A percentile compares a stretch with the other conserved stretches of the same genome.
phyloP scores from a whole-genome alignment of 2,888 invertebrate genomes.

The Amiota mariae region DNA sequence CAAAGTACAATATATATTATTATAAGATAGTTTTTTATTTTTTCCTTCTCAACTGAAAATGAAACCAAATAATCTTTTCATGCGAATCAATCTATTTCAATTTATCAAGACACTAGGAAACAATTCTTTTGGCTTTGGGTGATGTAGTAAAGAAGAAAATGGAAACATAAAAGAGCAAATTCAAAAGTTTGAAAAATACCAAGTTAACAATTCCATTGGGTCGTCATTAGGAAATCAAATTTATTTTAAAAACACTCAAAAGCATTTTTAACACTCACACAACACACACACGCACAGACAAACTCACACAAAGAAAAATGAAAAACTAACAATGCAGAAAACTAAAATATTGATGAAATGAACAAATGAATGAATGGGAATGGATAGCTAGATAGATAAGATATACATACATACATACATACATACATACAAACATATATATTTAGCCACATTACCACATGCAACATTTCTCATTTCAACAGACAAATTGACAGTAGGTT shows the following conservation, averaged over 20 bases:
- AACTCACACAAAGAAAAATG: not conserved
- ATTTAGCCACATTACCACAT: constrained; percentile 18
- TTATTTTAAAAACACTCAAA: constrained; percentile 23
- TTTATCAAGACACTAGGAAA: not conserved
- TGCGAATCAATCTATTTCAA: not conserved
- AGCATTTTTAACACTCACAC: not conserved
- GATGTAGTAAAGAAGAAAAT: not conserved
- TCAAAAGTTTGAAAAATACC: constrained; percentile 6
- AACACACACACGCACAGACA: not conserved
- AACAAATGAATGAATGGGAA: not conserved
- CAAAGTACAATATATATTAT: not conserved
- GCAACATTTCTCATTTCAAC: constrained; percentile 28
- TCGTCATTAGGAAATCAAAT: constrained; percentile 26
- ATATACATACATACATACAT: too few relatives aligned
- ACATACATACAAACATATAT: too few relatives aligned
- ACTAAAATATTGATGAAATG: too few relatives aligned
- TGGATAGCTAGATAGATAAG: not conserved
- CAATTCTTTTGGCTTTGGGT: too few relatives aligned
- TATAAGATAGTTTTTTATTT: not conserved
- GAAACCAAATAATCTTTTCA: too few relatives aligned
- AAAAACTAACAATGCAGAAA: too few relatives aligned
- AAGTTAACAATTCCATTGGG: constrained; percentile 21
- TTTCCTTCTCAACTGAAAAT: too few relatives aligned
- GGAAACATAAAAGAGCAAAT: not conserved
- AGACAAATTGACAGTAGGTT: constrained; percentile 27